These are phyloP conservation scores for Hipposideros armiger DNA, from an alignment of 2,113 vertebrate genomes.

Conservation along the genomic window DNA sequence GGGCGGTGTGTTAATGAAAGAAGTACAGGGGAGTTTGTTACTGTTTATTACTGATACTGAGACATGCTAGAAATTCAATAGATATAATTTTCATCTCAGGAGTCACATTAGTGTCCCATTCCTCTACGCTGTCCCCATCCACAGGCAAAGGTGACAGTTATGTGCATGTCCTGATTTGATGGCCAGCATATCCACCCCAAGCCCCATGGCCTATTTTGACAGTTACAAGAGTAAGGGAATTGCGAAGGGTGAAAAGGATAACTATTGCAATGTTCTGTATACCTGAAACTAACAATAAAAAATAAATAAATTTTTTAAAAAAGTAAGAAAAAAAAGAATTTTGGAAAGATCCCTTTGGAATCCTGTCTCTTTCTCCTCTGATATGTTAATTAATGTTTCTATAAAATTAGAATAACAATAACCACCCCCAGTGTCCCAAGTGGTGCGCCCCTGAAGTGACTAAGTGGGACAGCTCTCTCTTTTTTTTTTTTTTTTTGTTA, in stretches of 20 bases:
- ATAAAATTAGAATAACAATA: background rate
- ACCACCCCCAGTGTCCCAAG: background rate
- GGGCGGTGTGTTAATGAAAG: background rate
- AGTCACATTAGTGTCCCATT: background rate
- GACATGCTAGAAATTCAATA: background rate
- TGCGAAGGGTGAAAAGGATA: too few species aligned
- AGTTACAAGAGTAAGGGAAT: background rate
- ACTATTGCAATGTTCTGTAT: too few species aligned
- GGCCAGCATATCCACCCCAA: background rate
- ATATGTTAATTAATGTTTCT: background rate
- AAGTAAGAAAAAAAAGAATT: background rate
- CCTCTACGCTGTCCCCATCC: background rate
- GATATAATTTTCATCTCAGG: background rate
- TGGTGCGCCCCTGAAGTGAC: background rate
- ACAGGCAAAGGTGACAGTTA: background rate
- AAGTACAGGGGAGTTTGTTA: background rate
- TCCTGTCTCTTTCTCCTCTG: background rate
- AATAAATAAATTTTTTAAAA: too few species aligned
- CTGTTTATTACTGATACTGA: background rate
- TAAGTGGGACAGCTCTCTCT: background rate
- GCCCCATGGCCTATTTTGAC: background rate
- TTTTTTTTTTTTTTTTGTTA: too few species aligned
- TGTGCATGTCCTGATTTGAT: background rate
- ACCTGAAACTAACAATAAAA: too few species aligned
- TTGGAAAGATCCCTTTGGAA: background rate